These are phyloP conservation scores for Nannospalax galili DNA, from an alignment of 2,113 vertebrate species.

Conservation along the genomic window DNA sequence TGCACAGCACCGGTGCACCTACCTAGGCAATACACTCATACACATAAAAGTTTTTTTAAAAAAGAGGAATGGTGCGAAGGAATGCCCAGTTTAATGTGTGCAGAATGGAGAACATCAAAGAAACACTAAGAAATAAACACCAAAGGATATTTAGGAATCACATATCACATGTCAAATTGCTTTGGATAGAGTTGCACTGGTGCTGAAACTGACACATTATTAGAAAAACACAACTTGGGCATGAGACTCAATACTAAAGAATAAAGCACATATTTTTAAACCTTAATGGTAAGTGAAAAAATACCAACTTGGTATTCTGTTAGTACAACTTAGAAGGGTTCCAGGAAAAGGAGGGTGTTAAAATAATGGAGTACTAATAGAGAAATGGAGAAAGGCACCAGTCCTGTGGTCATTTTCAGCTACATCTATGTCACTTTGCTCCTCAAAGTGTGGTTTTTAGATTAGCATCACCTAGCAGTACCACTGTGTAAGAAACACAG, in stretches of 20 bases:
- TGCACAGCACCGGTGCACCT: too few species aligned
- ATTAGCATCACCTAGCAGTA: not conserved
- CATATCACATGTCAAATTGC: not conserved
- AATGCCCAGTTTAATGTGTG: not conserved
- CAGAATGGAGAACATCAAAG: not conserved
- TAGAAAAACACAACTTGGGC: not conserved
- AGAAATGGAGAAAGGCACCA: not conserved
- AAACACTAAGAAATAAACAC: not conserved
- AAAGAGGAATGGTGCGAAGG: not conserved
- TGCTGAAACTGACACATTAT: not conserved
- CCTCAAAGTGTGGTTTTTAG: not conserved
- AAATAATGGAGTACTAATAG: not conserved
- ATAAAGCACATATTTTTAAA: not conserved
- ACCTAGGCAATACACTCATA: too few species aligned
- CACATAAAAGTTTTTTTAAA: not conserved
- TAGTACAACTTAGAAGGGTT: not conserved
- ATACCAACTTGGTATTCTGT: not conserved
- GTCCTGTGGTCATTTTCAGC: not conserved
- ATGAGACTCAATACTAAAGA: not conserved
- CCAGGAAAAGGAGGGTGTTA: not conserved
- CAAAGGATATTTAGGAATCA: not conserved
- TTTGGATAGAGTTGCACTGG: not conserved
- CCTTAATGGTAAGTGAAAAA: not conserved
- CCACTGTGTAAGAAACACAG: not conserved
- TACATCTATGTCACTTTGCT: not conserved